Conservation (phyloP, 92 coral and sea anemone species). For the Zoanthus sansibaricus region DNA sequence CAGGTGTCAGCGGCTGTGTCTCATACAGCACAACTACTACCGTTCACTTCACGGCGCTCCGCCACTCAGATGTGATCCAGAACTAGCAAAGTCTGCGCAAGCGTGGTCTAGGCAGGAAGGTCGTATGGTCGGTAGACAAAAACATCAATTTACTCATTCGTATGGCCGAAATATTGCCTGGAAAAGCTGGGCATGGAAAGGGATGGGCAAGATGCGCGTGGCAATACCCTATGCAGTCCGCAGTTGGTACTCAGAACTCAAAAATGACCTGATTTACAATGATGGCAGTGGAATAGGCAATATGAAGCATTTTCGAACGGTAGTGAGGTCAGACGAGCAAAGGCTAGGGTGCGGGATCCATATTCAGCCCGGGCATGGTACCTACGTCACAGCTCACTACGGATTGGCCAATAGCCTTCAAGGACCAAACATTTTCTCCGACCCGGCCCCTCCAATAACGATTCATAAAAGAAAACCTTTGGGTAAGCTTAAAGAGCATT, state of each 20-base stretch:
- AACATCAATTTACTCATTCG: slow-evolving; percentile 42
- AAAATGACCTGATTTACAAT: neutral
- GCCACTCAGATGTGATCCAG: slow-evolving; percentile 80
- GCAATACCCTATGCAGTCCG: slow-evolving; percentile 74
- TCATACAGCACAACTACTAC: slow-evolving; percentile 81
- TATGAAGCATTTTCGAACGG: slow-evolving; percentile 45
- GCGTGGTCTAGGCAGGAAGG: slow-evolving; percentile 79
- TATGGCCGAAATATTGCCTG: slow-evolving; percentile 71
- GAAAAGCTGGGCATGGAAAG: slow-evolving; percentile 79
- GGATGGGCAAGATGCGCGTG: slow-evolving; percentile 49
- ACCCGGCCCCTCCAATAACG: slow-evolving; percentile 15
- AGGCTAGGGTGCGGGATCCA: slow-evolving; percentile 69
- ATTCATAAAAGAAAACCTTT: slow-evolving; percentile 13
- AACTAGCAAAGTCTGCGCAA: slow-evolving; percentile 86
- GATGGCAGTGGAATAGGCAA: neutral
- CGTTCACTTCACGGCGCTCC: slow-evolving; percentile 77
- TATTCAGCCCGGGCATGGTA: slow-evolving; percentile 60
- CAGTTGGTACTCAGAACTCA: slow-evolving; percentile 71
- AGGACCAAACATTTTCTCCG: neutral
- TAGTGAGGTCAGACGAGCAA: slow-evolving; percentile 51
- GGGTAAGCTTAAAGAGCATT: neutral
- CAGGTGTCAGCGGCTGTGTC: slow-evolving; percentile 77
- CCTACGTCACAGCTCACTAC: slow-evolving; percentile 68
- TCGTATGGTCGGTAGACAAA: slow-evolving; percentile 28
- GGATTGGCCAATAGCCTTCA: slow-evolving; percentile 10